Base-by-base conservation (phyloP, 2,888 invertebrate species). In the Apamea epomidion region DNA sequence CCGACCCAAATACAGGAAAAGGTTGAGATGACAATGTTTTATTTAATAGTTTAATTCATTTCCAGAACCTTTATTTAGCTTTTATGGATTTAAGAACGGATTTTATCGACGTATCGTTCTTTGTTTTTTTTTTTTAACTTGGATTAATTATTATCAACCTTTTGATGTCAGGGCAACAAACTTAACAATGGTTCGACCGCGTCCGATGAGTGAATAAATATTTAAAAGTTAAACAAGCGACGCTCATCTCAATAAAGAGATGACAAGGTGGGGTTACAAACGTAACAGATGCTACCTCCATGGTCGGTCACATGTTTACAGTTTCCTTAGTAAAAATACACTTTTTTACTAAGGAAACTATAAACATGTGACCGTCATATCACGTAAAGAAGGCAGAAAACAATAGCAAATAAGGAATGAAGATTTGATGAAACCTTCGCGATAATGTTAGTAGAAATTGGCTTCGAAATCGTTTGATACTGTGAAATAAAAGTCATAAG, bases 241-340 rank as follows among this genome's bases (percentile, higher is more conserved):
- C 76, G 84, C 90, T 90, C 88, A 83, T 89, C 87, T 87, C 82
- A 88, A 86, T 87, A 85, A 81, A 83, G 81, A 81, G 75, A 82
- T 81, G 85, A 88, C 86, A 87, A 89, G 88, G 88, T 88, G 79
- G 82, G 69, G 82, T 81, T 82, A 87, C 85, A 84, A 87, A 81
- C 83, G 80, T 78, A 80, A 84, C 83, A 88, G 80, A 88, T 83
- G 81, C 82, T 82, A 71, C 42, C 74, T 74, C 74, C 62, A 79
- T 60, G 68, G 76, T 45, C 58, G 68, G 76, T 45, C 58, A 71
- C 58, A 75, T 76, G 74, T 76, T 86, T 72, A 78, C 48, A 83
- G 68, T 76, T 73, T 65, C 42, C 71, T 68, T 65, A 60, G 60
- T 85, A 80, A 82, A 71, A 82, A 71, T 83, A 87, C 77, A 85